Conservation (phyloP, 2,888 invertebrate genomes). For the Drosophila vallismaia region DNA sequence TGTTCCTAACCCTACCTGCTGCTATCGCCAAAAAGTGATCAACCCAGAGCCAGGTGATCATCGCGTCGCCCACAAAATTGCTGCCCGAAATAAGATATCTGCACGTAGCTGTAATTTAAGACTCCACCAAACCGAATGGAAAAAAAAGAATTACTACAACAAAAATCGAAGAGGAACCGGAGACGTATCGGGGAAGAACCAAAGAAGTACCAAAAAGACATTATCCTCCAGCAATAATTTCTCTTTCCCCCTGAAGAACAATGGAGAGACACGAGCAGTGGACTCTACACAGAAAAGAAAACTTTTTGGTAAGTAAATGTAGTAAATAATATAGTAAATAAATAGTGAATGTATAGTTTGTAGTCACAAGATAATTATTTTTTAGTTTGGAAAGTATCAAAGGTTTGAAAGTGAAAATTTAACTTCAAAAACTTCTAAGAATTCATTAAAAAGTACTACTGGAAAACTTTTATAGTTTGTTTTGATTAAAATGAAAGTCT, state of each 20-base stretch:
- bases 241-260: slow-evolving; percentile 55
- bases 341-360: too few species aligned
- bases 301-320: not conserved
- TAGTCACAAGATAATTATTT: too few species aligned
- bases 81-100: slow-evolving; percentile 76
- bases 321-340: not conserved
- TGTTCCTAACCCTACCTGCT: slow-evolving; percentile 54
- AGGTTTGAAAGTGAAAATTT: too few species aligned
- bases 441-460: too few species aligned
- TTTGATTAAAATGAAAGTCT: too few species aligned
- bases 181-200: slow-evolving; percentile 22
- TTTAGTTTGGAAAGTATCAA: too few species aligned
- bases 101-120: slow-evolving; percentile 78
- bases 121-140: slow-evolving; percentile 50
- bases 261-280: slow-evolving; percentile 43
- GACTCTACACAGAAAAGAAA: slow-evolving; percentile 18
- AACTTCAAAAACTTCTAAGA: too few species aligned
- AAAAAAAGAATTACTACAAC: slow-evolving; percentile 10
- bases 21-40: slow-evolving; percentile 48
- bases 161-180: slow-evolving; percentile 38
- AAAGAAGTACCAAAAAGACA: slow-evolving; percentile 35
- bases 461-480: too few species aligned
- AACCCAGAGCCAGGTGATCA: slow-evolving; percentile 37
- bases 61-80: slow-evolving; percentile 44
- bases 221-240: slow-evolving; percentile 74